Evolutionary conservation across 2,797 vertebrate genomes (phyloP).

Genomic region (Lithobates pipiens): DNA sequence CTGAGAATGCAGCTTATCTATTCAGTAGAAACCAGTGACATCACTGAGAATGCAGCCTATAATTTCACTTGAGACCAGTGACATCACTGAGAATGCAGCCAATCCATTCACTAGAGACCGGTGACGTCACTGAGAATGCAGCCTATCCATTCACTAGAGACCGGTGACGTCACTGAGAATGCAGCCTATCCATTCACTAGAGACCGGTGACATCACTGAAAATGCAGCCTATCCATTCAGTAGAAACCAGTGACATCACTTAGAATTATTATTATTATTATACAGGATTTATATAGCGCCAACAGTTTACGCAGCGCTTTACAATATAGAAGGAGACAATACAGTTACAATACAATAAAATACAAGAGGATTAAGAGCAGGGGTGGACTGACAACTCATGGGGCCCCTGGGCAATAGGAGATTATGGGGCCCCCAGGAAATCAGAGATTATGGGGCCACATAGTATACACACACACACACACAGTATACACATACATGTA

Average conservation of each 20-base stretch:
- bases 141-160: constrained; percentile 2
- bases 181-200: background rate
- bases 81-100: constrained; percentile 1
- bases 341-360: too few species aligned
- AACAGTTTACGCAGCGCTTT: too few species aligned
- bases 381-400: too few species aligned
- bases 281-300: too few species aligned
- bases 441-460: too few species aligned
- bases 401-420: too few species aligned
- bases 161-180: background rate
- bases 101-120: constrained; percentile 1
- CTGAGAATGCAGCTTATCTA: background rate
- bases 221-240: constrained; percentile 3
- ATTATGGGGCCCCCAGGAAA: too few species aligned
- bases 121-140: background rate
- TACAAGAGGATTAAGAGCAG: too few species aligned
- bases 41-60: background rate
- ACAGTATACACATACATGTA: too few species aligned
- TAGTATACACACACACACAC: too few species aligned
- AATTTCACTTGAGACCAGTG: background rate
- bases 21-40: background rate
- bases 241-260: background rate
- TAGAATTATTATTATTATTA: too few species aligned
- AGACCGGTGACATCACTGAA: background rate
- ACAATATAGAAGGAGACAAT: too few species aligned